These are phyloP conservation scores for Styela plicata DNA, from an alignment of 23 tunicate genomes.

Conservation along the genomic window DNA sequence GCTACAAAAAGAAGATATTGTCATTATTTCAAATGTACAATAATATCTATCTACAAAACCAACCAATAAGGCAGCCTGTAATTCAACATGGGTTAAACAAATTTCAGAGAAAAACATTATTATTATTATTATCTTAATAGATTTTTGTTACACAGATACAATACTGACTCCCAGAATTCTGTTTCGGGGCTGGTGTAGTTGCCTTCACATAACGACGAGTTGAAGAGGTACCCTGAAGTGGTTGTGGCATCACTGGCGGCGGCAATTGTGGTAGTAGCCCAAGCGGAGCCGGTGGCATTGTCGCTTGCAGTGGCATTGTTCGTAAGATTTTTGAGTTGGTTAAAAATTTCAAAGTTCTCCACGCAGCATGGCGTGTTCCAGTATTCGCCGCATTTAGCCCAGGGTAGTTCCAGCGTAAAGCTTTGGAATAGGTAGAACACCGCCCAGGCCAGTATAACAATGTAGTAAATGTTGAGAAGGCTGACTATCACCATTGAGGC, in stretches of 20 bases:
- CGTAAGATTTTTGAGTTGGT: background rate
- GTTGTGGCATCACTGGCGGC: slow-evolving; percentile 37
- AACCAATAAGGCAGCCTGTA: background rate
- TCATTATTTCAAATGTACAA: background rate
- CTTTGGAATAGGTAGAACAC: slow-evolving; percentile 97
- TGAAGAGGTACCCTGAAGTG: slow-evolving; percentile 31
- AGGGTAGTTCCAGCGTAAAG: slow-evolving; percentile 92
- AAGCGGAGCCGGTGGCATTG: background rate
- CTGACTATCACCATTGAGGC: slow-evolving; percentile 97
- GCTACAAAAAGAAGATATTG: background rate
- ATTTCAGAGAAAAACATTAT: background rate
- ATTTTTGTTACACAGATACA: background rate
- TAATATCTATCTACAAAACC: background rate
- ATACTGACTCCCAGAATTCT: slow-evolving; percentile 99
- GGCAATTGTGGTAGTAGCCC: slow-evolving; percentile 14
- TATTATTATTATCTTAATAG: background rate
- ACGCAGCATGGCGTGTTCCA: slow-evolving; percentile 99
- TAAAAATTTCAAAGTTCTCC: slow-evolving; percentile 1
- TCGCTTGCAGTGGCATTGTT: background rate
- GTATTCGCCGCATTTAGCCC: slow-evolving; percentile 96
- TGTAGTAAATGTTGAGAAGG: slow-evolving; percentile 99
- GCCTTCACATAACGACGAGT: slow-evolving; percentile 56
- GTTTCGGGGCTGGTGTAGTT: slow-evolving; percentile 92
- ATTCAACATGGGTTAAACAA: background rate
- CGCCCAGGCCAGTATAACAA: slow-evolving; percentile 99